Evolutionary conservation across 2,113 vertebrate genomes (phyloP).

Genomic region (Calidris pugnax): DNA sequence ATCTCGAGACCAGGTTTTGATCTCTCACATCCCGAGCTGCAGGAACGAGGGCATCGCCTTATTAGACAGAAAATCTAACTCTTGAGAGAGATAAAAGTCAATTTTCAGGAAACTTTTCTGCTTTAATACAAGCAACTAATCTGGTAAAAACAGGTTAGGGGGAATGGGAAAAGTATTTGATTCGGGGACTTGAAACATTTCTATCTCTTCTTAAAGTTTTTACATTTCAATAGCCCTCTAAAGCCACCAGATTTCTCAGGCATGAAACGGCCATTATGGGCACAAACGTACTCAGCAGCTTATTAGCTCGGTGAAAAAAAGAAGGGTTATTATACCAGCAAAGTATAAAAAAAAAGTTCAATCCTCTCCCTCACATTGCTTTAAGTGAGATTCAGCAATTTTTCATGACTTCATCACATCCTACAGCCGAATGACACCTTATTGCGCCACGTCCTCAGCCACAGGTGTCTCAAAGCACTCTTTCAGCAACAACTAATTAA

Average conservation of each 20-base stretch:
- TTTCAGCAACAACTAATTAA: neutral
- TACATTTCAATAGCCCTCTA: neutral
- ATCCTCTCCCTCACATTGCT: neutral
- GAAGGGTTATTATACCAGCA: neutral
- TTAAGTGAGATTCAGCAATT: neutral
- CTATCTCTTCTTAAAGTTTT: neutral
- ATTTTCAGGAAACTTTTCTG: neutral
- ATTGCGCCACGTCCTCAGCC: neutral
- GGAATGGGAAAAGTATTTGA: neutral
- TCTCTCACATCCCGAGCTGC: neutral
- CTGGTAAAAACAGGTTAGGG: neutral
- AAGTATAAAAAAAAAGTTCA: neutral
- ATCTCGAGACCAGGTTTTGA: neutral
- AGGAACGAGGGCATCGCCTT: fast-evolving
- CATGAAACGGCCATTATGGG: neutral
- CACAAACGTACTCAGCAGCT: neutral
- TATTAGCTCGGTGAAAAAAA: neutral
- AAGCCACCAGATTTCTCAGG: neutral
- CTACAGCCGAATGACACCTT: neutral
- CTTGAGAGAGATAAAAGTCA: neutral
- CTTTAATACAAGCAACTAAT: neutral
- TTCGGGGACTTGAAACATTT: neutral
- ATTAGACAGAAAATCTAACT: neutral
- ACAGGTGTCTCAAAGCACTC: neutral
- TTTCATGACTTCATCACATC: neutral